Evolutionary conservation across 2,113 vertebrate species (phyloP).

Genomic region (Chlorodrepanis virens): DNA sequence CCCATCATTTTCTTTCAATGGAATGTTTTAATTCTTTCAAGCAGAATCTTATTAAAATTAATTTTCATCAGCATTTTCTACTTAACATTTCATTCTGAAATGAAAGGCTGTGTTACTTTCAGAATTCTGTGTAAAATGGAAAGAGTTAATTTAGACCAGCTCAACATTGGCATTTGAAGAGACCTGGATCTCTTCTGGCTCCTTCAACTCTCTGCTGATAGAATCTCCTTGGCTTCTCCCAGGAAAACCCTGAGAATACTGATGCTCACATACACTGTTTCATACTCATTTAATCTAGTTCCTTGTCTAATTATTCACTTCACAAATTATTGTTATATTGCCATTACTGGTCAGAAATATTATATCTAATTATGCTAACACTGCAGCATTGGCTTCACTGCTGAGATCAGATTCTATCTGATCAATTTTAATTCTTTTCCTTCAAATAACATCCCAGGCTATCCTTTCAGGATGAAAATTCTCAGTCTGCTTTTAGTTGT

Average conservation of each 20-base stretch:
- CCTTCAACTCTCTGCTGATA: not conserved
- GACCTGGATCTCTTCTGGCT: not conserved
- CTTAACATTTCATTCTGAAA: not conserved
- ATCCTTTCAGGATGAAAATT: not conserved
- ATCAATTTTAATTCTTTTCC: not conserved
- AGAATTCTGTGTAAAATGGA: not conserved
- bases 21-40: not conserved
- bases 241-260: not conserved
- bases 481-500: not conserved
- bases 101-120: not conserved
- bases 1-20: not conserved
- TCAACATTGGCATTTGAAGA: not conserved
- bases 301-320: not conserved
- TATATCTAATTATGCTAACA: not conserved
- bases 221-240: not conserved
- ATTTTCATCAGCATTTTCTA: not conserved
- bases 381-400: not conserved
- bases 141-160: not conserved
- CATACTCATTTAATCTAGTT: not conserved
- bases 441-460: not conserved
- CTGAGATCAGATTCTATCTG: not conserved
- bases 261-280: not conserved
- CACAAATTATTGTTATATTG: not conserved
- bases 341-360: constrained; percentile 7
- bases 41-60: not conserved